These are phyloP conservation scores for Anneissia japonica DNA, from an alignment of 35 echinoderm and acorn worm genomes.

Conservation along the genomic window DNA sequence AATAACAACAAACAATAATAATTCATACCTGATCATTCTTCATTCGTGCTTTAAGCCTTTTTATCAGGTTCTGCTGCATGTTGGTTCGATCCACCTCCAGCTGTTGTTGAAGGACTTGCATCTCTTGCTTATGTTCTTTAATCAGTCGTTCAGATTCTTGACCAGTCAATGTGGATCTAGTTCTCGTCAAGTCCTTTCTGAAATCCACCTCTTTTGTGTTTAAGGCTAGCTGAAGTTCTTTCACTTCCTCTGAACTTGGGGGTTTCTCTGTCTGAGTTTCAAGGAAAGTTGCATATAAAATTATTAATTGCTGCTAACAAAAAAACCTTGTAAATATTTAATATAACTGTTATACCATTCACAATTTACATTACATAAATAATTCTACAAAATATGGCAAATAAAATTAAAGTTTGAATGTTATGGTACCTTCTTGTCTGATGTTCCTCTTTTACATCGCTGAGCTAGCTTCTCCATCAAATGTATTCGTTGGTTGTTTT, in stretches of 20 bases:
- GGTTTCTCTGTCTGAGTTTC: background rate
- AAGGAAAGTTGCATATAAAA: background rate
- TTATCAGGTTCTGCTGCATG: background rate
- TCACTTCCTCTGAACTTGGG: background rate
- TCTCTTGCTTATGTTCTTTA: conserved; percentile 37
- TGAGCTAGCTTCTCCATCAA: background rate
- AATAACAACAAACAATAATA: no score
- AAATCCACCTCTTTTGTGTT: conserved; percentile 2
- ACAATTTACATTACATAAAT: background rate
- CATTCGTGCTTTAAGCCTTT: background rate
- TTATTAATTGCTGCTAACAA: no score
- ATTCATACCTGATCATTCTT: background rate
- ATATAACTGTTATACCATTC: no score
- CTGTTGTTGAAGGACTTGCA: conserved; percentile 31
- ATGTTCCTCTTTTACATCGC: background rate
- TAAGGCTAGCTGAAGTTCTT: background rate
- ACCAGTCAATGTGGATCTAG: background rate
- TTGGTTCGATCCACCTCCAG: conserved; percentile 15
- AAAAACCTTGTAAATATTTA: no score
- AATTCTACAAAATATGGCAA: background rate
- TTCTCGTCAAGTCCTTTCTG: background rate
- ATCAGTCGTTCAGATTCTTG: conserved; percentile 17
- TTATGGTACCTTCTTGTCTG: background rate
- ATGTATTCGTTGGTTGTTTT: background rate
- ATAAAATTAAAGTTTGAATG: background rate